Evolutionary conservation across 2,888 invertebrate species (phyloP).

Genomic region (Acanthosepion lycidas): DNA sequence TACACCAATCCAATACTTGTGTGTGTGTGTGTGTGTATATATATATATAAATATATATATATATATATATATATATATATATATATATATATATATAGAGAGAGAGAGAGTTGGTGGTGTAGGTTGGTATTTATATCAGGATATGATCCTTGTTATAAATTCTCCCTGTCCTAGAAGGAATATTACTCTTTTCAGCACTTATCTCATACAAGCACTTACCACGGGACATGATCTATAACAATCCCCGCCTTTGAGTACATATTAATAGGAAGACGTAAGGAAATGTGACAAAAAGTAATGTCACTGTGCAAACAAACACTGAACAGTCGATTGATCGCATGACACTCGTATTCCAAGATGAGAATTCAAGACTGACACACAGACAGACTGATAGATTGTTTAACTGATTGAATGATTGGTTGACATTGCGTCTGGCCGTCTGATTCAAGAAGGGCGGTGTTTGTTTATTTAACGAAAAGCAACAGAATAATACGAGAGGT

Average conservation of each 20-base stretch:
- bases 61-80: too few species aligned
- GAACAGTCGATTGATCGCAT: neutral
- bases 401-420: neutral
- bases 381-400: slow-evolving; percentile 8
- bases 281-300: neutral
- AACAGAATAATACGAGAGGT: neutral
- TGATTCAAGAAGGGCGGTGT: neutral
- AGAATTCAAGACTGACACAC: neutral
- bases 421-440: neutral
- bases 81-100: too few species aligned
- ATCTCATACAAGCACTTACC: too few species aligned
- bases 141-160: too few species aligned
- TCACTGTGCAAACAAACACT: neutral
- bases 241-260: neutral
- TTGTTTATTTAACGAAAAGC: neutral
- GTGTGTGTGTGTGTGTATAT: too few species aligned
- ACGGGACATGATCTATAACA: neutral
- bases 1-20: too few species aligned
- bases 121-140: too few species aligned
- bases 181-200: too few species aligned
- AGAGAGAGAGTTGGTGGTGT: too few species aligned
- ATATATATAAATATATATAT: too few species aligned
- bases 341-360: neutral
- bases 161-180: too few species aligned
- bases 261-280: neutral